Evolutionary conservation across 2,797 vertebrate species (phyloP), one percentile per base, ranked within the genome.

Genomic region (Accipiter badius): DNA sequence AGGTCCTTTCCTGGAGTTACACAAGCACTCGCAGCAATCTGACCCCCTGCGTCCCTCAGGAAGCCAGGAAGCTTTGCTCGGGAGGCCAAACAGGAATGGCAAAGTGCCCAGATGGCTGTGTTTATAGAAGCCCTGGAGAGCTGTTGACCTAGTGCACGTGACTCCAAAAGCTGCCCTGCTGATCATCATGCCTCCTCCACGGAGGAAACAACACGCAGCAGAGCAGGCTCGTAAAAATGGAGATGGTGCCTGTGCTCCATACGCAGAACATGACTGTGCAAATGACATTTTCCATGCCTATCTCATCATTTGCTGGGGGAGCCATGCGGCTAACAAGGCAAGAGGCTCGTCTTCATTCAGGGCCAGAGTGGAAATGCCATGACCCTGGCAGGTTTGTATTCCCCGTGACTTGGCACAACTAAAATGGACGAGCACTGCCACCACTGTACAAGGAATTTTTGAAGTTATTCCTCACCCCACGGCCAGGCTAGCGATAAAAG

Each of bases 141-240:
- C n/a, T 74, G 55, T 35, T 95, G 79, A 55, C 46, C 65, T 46
- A 37, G 15, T 35, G 54, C 79, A 89, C 37, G 17, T 74, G 76
- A 73, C 29, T 89, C 40, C 62, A 58, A 40, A 57, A 85, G 49
- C 57, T 70, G 35, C 35, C 63, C 62, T 40, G 22, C 39, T 76
- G 62, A 21, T 28, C 3, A 1, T 52, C 54, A 40, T 55, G 39
- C 65, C 77, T 88, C 6, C 25, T 52, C 16, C 42, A 31, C 1
- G 2, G 19, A 81, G 55, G 69, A 44, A 95, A 78, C 1, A 0
- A 22, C 0, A 0, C 6, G 18, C 3, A 0, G 37, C 59, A 61
- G 14, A 70, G 72, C 29, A 47, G 35, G 47, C 37, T 82, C 2
- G 0, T 55, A 21, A 50, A 74, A 91, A 22, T 3, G 4, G 73